Evolutionary conservation across 2,113 vertebrate genomes (phyloP), one percentile per base, ranked within the genome.

Genomic region (Sinocyclocheilus maitianheensis): DNA sequence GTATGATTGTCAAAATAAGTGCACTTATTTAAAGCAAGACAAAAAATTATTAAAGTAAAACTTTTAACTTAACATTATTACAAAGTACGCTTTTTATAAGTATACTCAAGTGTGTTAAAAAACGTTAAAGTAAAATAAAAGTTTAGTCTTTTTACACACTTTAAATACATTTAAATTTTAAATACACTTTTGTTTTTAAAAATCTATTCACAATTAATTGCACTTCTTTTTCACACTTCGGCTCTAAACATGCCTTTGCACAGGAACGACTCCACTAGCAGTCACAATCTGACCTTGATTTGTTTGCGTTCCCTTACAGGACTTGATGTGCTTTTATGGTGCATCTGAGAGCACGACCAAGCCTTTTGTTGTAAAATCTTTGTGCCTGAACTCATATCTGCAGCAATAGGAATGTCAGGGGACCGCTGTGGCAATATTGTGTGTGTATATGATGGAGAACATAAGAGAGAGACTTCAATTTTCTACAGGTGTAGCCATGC

Each of bases 401-500:
- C n/a, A 3, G 12, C 43, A 26, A 69, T 48, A 81, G 60, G 62
- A 81, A 34, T 81, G 62, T 20, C 62, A 63, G 37, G 77, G 77
- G 20, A 80, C 9, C 10, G 5, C 77, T 60, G 18, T 37, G 34
- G 11, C 26, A 80, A 34, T 75, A 26, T 51, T 62, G 51, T 77
- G 60, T 74, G 65, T 74, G 37, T 16, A n/a, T 84, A 24, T 85
- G 87, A 85, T 88, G 55, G 79, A 72, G 79, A 88, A 72, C 78
- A 63, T 72, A 26, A 84, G 55, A 83, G 74, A 83, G 67, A 84
- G 58, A 83, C 82, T 88, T 85, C 77, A 86, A 88, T 88, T 86
- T 88, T 86, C 81, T 84, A 86, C 81, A 88, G 85, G 81, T 88
- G 85, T 76, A 86, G 69, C 77, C 77, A 84, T 81, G 87, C 81